Base-by-base conservation (phyloP, 2,888 invertebrate genomes). In the Tiphia femorata region DNA sequence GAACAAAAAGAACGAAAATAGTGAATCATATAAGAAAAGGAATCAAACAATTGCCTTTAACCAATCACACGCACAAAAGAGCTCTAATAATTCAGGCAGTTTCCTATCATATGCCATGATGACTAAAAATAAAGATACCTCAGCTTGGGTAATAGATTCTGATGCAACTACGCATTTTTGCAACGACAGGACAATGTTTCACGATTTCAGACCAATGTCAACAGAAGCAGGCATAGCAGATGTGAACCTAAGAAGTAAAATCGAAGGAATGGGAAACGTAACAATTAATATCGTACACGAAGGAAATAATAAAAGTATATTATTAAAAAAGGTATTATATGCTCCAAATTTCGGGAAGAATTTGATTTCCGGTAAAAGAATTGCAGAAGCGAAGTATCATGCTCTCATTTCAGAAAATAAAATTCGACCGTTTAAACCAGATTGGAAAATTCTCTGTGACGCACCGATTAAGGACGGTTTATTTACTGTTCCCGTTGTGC, bases 91-190 rank as follows among this genome's bases (percentile, higher is more conserved):
- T 10, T 2, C 7, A 29, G 25, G 12, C 8, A 17, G 21, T 14
- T 33, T 23, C 21, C 21, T 14, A 16, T 7, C 17, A 12, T 16
- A 20, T 14, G 19, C 27, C 14, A 30, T n/a, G 12, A 23, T 20
- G 10, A 12, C 8, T 7, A 19, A 10, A 10, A 25, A 12, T 21
- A 40, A 23, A 16, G 23, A n/a, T 10, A 19, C 40, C 4, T 3
- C n/a, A 19, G 40, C 8, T 10, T 40, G 40, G 40, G 21, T 16
- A 44, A 16, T 51, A 6, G 52, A 52, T 23, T 44, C 37, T 7
- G 52, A 38, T 5, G 52, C 52, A 12, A 52, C 37, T 1, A 37
- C 43, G 10, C 52, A 52, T 19, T 41, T 52, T 27, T 27, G 33
- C 21, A 44, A 16, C 7, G 29, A 25, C 20, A 35, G 17, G 21